These are phyloP conservation scores for Nipponacmea schrenckii DNA, from an alignment of 2,888 invertebrate genomes.

Conservation along the genomic window DNA sequence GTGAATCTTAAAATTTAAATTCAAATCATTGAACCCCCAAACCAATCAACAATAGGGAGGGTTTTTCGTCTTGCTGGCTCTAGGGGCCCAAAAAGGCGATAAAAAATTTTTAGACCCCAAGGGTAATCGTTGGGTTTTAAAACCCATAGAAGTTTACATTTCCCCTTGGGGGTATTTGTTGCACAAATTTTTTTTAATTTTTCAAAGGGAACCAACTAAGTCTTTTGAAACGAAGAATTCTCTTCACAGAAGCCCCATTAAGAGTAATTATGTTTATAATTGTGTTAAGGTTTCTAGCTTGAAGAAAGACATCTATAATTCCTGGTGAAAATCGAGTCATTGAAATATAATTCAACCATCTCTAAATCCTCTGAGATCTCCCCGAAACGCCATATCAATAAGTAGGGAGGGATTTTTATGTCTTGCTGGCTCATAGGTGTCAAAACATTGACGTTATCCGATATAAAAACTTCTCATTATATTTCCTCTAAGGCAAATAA, in stretches of 20 bases:
- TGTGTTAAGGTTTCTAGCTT: slow-evolving; percentile 1
- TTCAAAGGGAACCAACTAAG: not conserved
- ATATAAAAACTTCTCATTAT: not conserved
- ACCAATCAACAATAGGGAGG: no score
- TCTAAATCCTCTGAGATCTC: no score
- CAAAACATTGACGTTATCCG: slow-evolving; percentile 6
- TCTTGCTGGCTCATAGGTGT: not conserved
- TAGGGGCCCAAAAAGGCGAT: not conserved
- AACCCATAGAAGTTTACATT: not conserved
- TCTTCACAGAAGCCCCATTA: not conserved
- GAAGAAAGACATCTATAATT: not conserved
- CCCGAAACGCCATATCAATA: not conserved
- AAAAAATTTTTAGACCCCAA: not conserved
- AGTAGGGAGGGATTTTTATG: slow-evolving; percentile 1
- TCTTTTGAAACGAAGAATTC: not conserved
- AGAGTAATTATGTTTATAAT: not conserved
- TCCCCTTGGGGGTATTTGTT: not conserved
- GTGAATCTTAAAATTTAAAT: no score
- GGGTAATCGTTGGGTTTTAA: not conserved
- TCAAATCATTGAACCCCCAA: no score
- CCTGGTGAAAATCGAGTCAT: no score
- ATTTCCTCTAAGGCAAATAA: not conserved
- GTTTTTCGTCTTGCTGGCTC: not conserved
- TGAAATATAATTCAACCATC: no score
- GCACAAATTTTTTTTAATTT: not conserved